Conservation (phyloP, 2,113 vertebrate genomes). For the Gambusia affinis region DNA sequence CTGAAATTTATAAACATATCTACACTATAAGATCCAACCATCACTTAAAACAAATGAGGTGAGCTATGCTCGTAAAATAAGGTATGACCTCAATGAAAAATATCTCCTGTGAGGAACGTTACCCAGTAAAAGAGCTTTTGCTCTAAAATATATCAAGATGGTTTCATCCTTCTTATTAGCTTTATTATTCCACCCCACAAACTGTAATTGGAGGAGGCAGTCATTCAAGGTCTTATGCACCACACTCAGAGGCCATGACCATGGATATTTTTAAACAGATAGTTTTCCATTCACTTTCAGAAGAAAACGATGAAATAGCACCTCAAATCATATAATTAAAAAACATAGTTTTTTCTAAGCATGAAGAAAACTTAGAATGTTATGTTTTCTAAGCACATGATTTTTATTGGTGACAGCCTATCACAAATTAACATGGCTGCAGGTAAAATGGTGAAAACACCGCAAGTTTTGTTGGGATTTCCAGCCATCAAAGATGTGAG, state of each 20-base stretch:
- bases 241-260: background rate
- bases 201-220: background rate
- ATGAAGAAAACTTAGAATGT: no score
- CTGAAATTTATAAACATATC: constrained; percentile 1
- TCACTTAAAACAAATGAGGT: constrained; percentile 11
- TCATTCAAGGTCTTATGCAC: background rate
- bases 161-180: background rate
- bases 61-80: constrained; percentile 6
- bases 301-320: no score
- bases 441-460: no score
- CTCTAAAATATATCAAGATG: background rate
- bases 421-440: no score
- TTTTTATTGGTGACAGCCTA: no score
- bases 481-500: no score
- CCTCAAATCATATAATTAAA: no score
- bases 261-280: background rate
- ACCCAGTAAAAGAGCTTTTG: background rate
- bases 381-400: no score
- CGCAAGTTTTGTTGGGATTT: no score
- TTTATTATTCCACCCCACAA: background rate
- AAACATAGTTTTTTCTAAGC: no score
- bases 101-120: background rate
- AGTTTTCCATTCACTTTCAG: background rate
- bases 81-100: constrained; percentile 8
- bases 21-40: background rate